Percentiles rank a stretch among this genome's conserved stretches.
Evolutionary conservation across 1,140 invertebrate species (phyloP).

Genomic region (Pemphigus obesinymphae): DNA sequence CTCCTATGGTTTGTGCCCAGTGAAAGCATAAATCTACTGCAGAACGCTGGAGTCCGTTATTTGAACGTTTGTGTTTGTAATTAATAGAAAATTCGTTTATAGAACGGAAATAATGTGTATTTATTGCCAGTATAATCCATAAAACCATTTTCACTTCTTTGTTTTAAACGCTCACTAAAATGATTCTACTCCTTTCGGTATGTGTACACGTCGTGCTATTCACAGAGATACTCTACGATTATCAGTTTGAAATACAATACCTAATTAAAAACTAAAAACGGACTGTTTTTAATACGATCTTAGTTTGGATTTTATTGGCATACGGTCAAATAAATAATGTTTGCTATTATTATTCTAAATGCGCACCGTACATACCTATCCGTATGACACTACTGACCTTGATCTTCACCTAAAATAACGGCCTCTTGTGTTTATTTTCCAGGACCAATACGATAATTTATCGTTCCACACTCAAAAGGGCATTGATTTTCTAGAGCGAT

Average conservation of each 20-base stretch:
- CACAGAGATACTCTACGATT: not conserved
- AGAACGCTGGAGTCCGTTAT: conserved; percentile 14
- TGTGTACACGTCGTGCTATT: not conserved
- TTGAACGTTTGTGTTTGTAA: conserved; percentile 6
- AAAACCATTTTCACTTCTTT: conserved; percentile 12
- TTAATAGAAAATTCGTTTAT: conserved; percentile 33
- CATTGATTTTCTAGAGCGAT: conserved; percentile 94
- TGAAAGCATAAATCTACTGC: conserved; percentile 23
- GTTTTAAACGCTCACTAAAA: not conserved
- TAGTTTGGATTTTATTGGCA: not conserved
- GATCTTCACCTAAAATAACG: conserved; percentile 35
- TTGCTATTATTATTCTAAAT: conserved; percentile 8
- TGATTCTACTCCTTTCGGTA: not conserved
- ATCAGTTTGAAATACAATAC: not conserved
- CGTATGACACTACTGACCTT: not conserved
- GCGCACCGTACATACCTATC: not conserved
- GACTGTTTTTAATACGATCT: not conserved
- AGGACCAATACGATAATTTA: conserved; percentile 98
- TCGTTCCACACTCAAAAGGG: conserved; percentile 92
- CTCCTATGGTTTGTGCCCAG: not conserved
- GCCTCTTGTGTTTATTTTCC: conserved; percentile 55
- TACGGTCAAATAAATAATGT: not conserved
- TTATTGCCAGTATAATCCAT: not conserved
- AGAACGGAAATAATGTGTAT: conserved; percentile 29
- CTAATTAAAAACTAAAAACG: not conserved